Percentiles rank a stretch among this genome's conserved stretches.
Evolutionary conservation across 2,888 invertebrate genomes (phyloP).

Genomic region (Cotesia congregata): DNA sequence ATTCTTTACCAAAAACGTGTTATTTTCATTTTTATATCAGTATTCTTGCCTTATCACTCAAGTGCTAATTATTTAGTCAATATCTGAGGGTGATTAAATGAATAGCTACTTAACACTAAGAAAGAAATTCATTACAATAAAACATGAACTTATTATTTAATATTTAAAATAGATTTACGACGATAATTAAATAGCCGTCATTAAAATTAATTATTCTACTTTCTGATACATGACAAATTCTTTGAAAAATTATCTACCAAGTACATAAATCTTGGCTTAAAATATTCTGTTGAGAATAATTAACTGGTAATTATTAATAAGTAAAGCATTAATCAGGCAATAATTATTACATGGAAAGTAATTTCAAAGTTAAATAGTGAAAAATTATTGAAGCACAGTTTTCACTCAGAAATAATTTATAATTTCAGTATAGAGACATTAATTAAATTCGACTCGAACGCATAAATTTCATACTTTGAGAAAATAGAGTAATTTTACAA

Average conservation of each 20-base stretch:
- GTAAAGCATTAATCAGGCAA: no score
- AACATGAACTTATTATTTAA: background rate
- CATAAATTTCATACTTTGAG: no score
- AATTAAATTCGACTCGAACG: no score
- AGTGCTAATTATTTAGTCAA: background rate
- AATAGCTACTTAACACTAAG: background rate
- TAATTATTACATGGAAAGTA: no score
- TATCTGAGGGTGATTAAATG: background rate
- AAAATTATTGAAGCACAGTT: no score
- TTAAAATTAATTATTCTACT: background rate
- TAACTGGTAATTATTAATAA: no score
- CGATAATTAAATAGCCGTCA: background rate
- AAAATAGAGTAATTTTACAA: no score
- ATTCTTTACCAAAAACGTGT: conserved; percentile 53
- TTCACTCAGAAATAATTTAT: no score
- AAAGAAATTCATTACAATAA: background rate
- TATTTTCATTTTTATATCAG: conserved; percentile 27
- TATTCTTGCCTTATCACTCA: conserved; percentile 12
- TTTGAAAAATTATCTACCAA: background rate
- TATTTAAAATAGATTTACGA: background rate
- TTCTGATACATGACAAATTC: background rate
- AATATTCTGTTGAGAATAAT: background rate
- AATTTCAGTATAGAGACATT: no score
- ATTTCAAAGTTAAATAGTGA: no score
- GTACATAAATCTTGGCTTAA: background rate